Conservation (phyloP, 2,888 invertebrate genomes). For the Meloe dianella region DNA sequence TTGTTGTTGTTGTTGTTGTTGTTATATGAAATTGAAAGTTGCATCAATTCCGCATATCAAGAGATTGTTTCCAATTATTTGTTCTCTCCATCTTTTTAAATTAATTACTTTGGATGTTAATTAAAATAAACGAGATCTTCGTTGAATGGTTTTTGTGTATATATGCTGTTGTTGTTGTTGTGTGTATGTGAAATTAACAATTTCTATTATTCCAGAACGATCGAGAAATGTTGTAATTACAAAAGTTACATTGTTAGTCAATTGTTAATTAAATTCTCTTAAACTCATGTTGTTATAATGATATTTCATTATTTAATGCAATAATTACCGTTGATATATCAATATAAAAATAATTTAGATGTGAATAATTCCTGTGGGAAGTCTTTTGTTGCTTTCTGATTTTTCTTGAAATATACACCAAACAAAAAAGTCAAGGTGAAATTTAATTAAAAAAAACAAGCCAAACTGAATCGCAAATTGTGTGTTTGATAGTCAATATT, state of each 20-base stretch:
- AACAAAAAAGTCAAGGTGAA: conserved; percentile 7
- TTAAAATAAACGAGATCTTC: not conserved
- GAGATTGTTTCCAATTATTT: not conserved
- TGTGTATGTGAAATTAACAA: conserved; percentile 27
- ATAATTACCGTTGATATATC: no score
- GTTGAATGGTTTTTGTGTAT: not conserved
- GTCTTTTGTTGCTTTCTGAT: not conserved
- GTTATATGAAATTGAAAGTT: conserved; percentile 4
- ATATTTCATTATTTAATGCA: conserved; percentile 23
- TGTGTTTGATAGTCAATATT: no score
- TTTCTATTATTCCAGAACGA: conserved; percentile 38
- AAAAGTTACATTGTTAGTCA: conserved; percentile 28
- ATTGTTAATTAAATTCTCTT: conserved; percentile 27
- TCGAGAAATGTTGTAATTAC: conserved; percentile 44
- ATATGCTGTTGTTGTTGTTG: conserved; percentile 15
- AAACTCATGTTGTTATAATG: not conserved
- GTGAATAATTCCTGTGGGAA: conserved; percentile 16
- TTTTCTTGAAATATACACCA: not conserved
- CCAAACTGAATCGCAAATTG: no score
- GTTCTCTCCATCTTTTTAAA: conserved; percentile 1
- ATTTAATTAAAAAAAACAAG: not conserved
- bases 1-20: no score
- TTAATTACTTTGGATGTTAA: not conserved
- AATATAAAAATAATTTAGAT: conserved; percentile 21
- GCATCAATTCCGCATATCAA: not conserved